A percentile compares a stretch with the other conserved stretches of the same genome.
Conservation (phyloP, 2,888 invertebrate genomes). For the Blera fallax region DNA sequence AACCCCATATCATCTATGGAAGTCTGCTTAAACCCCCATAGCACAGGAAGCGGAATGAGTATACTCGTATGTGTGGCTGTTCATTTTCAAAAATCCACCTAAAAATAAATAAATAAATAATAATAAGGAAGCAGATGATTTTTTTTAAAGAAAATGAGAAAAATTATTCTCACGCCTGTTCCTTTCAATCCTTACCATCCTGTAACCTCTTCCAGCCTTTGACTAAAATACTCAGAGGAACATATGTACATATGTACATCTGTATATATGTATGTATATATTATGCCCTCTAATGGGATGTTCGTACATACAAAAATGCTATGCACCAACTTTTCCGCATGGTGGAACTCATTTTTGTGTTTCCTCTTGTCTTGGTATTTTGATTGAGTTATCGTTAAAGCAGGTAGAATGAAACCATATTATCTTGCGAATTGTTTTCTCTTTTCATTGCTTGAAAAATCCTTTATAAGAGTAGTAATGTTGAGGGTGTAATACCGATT, state of each 20-base stretch:
- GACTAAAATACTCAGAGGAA: background rate
- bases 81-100: slow-evolving; percentile 1
- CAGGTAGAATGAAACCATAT: slow-evolving; percentile 19
- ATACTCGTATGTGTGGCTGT: background rate
- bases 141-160: background rate
- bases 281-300: slow-evolving; percentile 14
- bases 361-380: background rate
- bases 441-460: background rate
- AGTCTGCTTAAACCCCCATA: slow-evolving; percentile 15
- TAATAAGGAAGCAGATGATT: background rate
- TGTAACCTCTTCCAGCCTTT: background rate
- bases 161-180: slow-evolving; percentile 1
- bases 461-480: background rate
- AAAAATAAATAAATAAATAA: slow-evolving; percentile 4
- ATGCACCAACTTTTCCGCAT: slow-evolving; percentile 19
- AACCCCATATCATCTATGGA: slow-evolving; percentile 13
- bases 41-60: background rate
- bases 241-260: too few relatives aligned
- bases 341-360: background rate
- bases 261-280: background rate
- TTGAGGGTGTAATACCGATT: slow-evolving; percentile 19
- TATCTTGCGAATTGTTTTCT: background rate
- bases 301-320: background rate
- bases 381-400: slow-evolving; percentile 43
- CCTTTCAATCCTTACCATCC: background rate